phyloP scores from a whole-genome alignment of 2,797 vertebrate species.

The Mormyrops attenuatus region DNA sequence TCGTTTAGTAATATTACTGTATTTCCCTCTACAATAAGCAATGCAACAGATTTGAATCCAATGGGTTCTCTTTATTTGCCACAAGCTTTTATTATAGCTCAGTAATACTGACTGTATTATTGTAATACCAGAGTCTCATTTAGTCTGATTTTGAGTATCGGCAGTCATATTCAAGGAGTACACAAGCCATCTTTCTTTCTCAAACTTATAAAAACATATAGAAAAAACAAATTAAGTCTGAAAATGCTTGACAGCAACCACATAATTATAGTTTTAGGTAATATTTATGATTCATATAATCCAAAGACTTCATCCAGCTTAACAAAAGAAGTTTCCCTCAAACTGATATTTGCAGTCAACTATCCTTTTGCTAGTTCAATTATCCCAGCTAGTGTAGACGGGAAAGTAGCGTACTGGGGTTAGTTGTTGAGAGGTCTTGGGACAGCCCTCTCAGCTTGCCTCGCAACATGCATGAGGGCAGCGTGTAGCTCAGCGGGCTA shows the following conservation, averaged over 20 bases:
- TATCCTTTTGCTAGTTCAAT: not conserved
- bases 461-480: not conserved
- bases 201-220: not conserved
- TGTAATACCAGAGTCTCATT: not conserved
- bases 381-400: not conserved
- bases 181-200: not conserved
- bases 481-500: no score
- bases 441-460: not conserved
- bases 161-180: not conserved
- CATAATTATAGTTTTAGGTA: not conserved
- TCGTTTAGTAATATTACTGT: slow-evolving; percentile 64
- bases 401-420: not conserved
- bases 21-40: slow-evolving; percentile 56
- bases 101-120: not conserved
- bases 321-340: not conserved
- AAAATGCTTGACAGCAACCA: not conserved
- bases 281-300: slow-evolving; percentile 4
- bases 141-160: not conserved
- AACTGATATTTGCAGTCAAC: not conserved
- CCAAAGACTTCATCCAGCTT: not conserved
- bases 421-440: not conserved
- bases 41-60: slow-evolving; percentile 28
- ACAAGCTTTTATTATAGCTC: not conserved
- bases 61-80: slow-evolving; percentile 15
- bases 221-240: not conserved